Evolutionary conservation across 1,140 invertebrate species (phyloP).

Genomic region (Heliothis subflexa): DNA sequence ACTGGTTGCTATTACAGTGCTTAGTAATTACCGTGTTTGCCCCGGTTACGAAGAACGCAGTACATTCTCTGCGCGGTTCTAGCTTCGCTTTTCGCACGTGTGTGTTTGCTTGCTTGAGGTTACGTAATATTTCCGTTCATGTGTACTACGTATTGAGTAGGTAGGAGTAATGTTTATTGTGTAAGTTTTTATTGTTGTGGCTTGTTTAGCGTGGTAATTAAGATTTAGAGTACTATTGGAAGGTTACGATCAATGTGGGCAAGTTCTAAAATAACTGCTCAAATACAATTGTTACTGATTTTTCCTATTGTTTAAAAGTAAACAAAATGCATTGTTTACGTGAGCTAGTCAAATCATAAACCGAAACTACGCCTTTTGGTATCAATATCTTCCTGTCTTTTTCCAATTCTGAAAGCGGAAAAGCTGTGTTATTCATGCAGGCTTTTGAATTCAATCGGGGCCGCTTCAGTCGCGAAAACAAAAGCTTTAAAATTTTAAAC

Average conservation of each 20-base stretch:
- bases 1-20: too few relatives aligned
- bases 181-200: background rate
- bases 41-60: background rate
- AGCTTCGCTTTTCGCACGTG: constrained; percentile 9
- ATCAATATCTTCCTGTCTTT: background rate
- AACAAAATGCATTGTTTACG: background rate
- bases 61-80: background rate
- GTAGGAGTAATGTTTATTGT: background rate
- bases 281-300: background rate
- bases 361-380: background rate
- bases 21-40: background rate
- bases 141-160: background rate
- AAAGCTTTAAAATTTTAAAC: background rate
- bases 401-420: background rate
- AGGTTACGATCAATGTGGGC: background rate
- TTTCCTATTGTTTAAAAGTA: background rate
- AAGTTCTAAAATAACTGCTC: background rate
- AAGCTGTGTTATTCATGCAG: background rate
- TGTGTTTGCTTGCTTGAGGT: constrained; percentile 11
- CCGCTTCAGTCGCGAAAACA: background rate
- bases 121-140: constrained; percentile 16
- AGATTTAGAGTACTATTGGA: background rate
- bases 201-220: background rate
- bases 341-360: background rate
- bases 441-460: background rate